Conservation (phyloP, 1,140 invertebrate genomes). For the Neoseiulus cucumeris region DNA sequence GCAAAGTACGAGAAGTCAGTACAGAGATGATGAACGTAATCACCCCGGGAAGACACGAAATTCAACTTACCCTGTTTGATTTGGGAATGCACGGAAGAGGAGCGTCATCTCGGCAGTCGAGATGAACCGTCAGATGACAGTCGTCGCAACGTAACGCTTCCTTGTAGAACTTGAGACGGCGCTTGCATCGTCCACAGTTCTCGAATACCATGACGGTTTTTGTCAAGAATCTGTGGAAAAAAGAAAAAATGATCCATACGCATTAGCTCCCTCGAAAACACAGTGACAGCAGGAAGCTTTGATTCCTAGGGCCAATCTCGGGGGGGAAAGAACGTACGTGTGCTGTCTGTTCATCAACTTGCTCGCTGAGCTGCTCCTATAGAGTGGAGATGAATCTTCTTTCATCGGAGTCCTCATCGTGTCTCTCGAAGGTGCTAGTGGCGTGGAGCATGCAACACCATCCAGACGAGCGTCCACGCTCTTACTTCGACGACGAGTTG, state of each 20-base stretch:
- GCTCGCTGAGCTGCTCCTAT: not conserved
- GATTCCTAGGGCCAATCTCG: too few relatives aligned
- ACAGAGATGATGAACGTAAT: too few relatives aligned
- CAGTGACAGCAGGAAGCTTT: not conserved
- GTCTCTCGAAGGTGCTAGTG: not conserved
- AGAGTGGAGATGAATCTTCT: not conserved
- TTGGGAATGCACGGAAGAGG: not conserved
- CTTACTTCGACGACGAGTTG: not conserved
- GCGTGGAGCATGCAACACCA: not conserved
- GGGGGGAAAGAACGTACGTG: not conserved
- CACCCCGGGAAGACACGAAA: too few relatives aligned
- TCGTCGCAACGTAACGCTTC: not conserved
- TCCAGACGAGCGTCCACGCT: not conserved
- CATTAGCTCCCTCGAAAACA: not conserved
- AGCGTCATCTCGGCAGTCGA: not conserved
- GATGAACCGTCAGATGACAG: not conserved
- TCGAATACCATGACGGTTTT: conserved; percentile 3
- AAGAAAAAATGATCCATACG: not conserved
- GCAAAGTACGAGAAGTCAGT: too few relatives aligned
- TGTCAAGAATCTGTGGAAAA: not conserved
- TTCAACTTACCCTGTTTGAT: not conserved
- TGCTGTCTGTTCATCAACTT: conserved; percentile 5
- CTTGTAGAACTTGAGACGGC: conserved; percentile 2
- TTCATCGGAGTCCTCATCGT: not conserved
- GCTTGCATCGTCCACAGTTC: not conserved